Conservation (phyloP, 1,140 invertebrate species). For the Diorhabda elongata region DNA sequence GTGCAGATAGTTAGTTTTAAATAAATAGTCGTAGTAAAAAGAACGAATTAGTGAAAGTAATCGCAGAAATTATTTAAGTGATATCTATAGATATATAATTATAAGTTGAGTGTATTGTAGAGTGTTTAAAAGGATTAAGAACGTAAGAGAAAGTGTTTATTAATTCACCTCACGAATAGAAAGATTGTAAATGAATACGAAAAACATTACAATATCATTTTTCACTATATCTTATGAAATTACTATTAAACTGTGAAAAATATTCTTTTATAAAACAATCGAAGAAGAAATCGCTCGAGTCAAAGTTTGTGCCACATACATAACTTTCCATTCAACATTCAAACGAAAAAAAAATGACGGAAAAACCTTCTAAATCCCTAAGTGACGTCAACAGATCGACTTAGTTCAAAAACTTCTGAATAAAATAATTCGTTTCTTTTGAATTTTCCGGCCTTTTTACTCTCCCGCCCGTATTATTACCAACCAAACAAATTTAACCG, state of each 20-base stretch:
- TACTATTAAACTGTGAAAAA: background rate
- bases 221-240: no score
- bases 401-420: background rate
- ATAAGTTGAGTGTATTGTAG: no score
- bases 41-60: no score
- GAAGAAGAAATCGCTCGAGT: background rate
- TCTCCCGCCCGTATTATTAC: conserved; percentile 3
- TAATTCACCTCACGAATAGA: no score
- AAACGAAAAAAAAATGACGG: background rate
- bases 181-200: no score
- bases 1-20: no score
- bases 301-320: background rate
- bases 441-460: conserved; percentile 1
- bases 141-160: no score
- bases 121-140: no score
- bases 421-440: conserved; percentile 3
- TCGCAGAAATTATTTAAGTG: no score
- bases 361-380: background rate
- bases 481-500: conserved; percentile 12
- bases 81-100: no score
- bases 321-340: background rate
- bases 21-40: no score
- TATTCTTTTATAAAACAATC: background rate
- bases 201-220: no score
- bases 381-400: conserved; percentile 1